Percentiles rank a stretch among this genome's conserved stretches.
phyloP scores from a whole-genome alignment of 1,140 invertebrate genomes.

The Drosophila parvula region DNA sequence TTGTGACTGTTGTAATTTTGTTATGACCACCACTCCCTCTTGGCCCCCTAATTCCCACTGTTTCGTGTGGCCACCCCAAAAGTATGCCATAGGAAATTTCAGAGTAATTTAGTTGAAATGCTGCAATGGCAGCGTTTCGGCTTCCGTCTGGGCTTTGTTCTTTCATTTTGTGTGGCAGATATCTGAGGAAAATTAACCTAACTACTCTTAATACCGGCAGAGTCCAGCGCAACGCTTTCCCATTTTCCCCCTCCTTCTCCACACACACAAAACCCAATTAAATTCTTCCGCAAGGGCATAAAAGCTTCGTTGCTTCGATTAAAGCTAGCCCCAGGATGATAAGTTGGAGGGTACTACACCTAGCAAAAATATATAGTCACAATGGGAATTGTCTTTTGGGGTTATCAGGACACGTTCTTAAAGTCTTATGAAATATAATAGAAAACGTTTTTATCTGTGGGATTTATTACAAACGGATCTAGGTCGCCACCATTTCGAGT shows the following conservation, averaged over 20 bases:
- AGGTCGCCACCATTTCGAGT: background rate
- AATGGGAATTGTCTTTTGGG: background rate
- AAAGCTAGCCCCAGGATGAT: slow-evolving; percentile 24
- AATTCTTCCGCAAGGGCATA: slow-evolving; percentile 57
- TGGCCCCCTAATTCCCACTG: slow-evolving; percentile 1
- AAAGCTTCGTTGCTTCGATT: slow-evolving; percentile 55
- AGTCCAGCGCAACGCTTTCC: slow-evolving; percentile 5
- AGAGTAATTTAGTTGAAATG: slow-evolving; percentile 43
- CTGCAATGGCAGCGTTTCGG: slow-evolving; percentile 23
- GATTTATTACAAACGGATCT: background rate
- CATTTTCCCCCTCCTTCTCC: background rate
- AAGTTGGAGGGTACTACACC: background rate
- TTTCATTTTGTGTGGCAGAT: slow-evolving; percentile 56
- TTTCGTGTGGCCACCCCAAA: background rate
- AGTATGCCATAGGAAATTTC: slow-evolving; percentile 36
- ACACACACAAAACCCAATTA: slow-evolving; percentile 52
- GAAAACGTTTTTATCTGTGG: background rate
- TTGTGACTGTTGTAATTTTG: slow-evolving; percentile 44
- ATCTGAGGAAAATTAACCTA: slow-evolving; percentile 59
- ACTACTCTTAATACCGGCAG: slow-evolving; percentile 48
- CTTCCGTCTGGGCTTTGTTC: slow-evolving; percentile 39
- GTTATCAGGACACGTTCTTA: background rate
- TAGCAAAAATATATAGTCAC: background rate
- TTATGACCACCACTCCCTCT: slow-evolving; percentile 23
- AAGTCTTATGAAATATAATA: background rate